These are phyloP conservation scores for Wiebesia pumilae DNA, from an alignment of 1,140 invertebrate species.

Conservation along the genomic window DNA sequence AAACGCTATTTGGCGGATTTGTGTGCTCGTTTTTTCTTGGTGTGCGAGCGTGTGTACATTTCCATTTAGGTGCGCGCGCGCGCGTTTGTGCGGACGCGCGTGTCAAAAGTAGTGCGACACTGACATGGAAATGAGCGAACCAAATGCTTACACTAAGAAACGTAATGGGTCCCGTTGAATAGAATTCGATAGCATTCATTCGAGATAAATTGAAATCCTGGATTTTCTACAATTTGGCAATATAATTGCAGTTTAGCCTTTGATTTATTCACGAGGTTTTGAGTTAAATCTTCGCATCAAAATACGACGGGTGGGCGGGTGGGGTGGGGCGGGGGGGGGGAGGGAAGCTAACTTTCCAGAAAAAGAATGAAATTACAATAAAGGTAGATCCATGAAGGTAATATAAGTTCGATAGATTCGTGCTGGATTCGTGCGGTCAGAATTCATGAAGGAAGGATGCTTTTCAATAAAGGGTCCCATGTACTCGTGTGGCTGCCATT, in stretches of 20 bases:
- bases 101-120: slow-evolving; percentile 1
- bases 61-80: not conserved
- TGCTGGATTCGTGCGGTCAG: not conserved
- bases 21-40: not conserved
- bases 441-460: not conserved
- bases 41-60: no score
- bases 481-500: not conserved
- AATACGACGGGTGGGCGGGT: no score
- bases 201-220: not conserved
- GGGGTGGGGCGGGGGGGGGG: no score
- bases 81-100: not conserved
- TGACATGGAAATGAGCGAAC: slow-evolving; percentile 48
- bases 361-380: not conserved
- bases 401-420: not conserved
- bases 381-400: slow-evolving; percentile 14
- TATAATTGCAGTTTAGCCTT: not conserved
- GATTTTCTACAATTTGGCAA: slow-evolving; percentile 34
- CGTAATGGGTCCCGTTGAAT: slow-evolving; percentile 14
- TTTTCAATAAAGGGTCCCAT: not conserved
- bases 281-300: no score
- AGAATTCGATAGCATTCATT: slow-evolving; percentile 40
- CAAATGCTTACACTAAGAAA: slow-evolving; percentile 33
- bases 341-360: not conserved
- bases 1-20: slow-evolving; percentile 36
- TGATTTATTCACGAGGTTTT: not conserved